Evolutionary conservation across 1,140 invertebrate species (phyloP), one percentile per base, ranked within the genome.

Genomic region (Nasonia longicornis): DNA sequence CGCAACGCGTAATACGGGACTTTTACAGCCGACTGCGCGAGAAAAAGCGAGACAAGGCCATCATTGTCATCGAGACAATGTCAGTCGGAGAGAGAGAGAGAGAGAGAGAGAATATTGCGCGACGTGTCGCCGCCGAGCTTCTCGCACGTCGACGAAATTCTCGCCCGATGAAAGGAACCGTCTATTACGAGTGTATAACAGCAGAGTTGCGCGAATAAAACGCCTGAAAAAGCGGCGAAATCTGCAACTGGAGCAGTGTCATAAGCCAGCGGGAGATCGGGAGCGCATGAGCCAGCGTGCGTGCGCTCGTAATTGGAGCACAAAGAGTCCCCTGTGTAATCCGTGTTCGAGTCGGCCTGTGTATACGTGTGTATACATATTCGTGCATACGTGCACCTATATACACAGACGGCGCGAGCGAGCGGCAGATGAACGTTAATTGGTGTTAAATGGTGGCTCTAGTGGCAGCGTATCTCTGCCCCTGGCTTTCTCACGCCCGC

Each of bases 371-470:
- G 31, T 63, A 71, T 58, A 74, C 29, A 86, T 58, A 58, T 35
- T 35, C 31, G 3, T 31, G 31, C 48, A 71, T 58, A 66, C 29
- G 73, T 80, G 73, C 82, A 86, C 86, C 86, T 87, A 86, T 58
- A 58, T n/a, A 58, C n/a, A n/a, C 52, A n/a, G 16, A 3, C 52
- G 52, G 4, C 52, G 52, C 52, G 52, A 58, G 48, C 48, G 48
- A 84, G 85, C 58, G 20, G 84, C 86, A 87, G 86, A 88, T 87
- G 87, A 87, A 83, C 85, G 84, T 85, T 89, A 88, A 89, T 89
- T 89, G 88, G 87, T 87, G 88, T 87, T 89, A 89, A 89, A 88
- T 88, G 87, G 84, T 85, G 86, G 82, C 85, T 77, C 80, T 73
- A 58, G n/a, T 38, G 20, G 38, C 20, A 26, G 76, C 69, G 48